phyloP scores from a whole-genome alignment of 92 coral and sea anemone genomes.

The Chrysogorgia sp. region DNA sequence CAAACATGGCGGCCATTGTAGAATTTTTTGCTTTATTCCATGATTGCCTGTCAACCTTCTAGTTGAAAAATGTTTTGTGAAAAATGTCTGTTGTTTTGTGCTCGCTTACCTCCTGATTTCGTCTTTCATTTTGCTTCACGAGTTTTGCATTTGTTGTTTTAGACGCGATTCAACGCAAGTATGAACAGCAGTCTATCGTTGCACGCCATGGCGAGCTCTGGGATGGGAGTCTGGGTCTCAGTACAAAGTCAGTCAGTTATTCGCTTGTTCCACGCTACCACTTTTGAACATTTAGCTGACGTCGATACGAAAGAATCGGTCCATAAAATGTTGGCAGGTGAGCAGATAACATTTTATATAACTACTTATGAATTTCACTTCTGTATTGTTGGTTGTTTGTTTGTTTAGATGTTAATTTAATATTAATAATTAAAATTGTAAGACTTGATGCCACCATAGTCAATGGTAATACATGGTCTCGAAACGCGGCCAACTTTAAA shows the following conservation, averaged over 20 bases:
- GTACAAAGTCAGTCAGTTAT: constrained; percentile 87
- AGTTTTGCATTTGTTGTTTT: not conserved
- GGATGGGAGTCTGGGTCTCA: constrained; percentile 96
- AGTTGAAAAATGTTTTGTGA: no score
- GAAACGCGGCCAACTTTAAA: no score
- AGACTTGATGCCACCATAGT: no score
- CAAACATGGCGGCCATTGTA: no score
- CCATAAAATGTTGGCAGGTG: constrained; percentile 95
- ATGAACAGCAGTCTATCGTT: constrained; percentile 84
- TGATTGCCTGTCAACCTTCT: no score
- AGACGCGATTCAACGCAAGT: constrained; percentile 91
- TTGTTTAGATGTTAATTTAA: not conserved
- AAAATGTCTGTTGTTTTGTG: no score
- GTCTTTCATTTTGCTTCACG: not conserved
- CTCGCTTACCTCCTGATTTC: not conserved
- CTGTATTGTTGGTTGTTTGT: no score
- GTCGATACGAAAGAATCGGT: constrained; percentile 95
- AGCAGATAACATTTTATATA: not conserved
- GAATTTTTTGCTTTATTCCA: no score
- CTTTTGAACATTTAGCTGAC: constrained; percentile 90
- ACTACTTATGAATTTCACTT: not conserved
- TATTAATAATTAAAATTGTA: no score
- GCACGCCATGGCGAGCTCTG: constrained; percentile 96
- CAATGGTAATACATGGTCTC: no score
- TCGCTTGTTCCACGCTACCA: constrained; percentile 86